Base-by-base conservation (phyloP, 2,113 vertebrate species). In the Strigops habroptila region DNA sequence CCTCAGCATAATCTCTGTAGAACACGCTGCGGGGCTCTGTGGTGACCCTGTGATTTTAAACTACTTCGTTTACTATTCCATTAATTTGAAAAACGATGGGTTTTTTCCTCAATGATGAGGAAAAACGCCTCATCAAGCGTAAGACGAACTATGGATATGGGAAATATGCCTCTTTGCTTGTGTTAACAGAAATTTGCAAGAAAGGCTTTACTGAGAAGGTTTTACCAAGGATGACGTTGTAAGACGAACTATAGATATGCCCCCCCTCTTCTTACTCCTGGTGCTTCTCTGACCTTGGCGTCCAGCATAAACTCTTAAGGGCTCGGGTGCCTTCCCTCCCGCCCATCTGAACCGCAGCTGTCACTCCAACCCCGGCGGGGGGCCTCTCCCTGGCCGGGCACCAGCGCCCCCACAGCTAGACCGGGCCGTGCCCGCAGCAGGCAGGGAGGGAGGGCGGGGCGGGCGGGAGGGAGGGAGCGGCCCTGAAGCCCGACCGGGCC, bases 221-320 rank as follows among this genome's bases (percentile, higher is more conserved):
- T 59, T 18, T 2, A 7, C 25, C 30, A 1, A 3, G 22, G 4
- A 13, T 24, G 41, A 2, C 10, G 8, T 2, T 4, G 7, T 28
- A 4, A 8, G 41, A 28, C 3, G 2, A 11, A 18, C 18, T 6
- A 18, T 0, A 14, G 31, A 8, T 2, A 1, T 24, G 30, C 22
- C 7, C 8, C 43, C 10, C 15, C 28, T n/a, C 43, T 71, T 64
- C 31, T 14, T 28, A 23, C 31, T 59, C 37, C 65, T 28, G 28
- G 12, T 23, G 6, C 10, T 37, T 39, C 60, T 18, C 59, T 17
- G n/a, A 23, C 35, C 15, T 25, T 12, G 15, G 59, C 14, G 35
- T 60, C n/a, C 57, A 60, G n/a, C 57, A 59, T n/a, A 15, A n/a
- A 23, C 55, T 59, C 33, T 33, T 59, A 23, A 23, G 33, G 55